Base-by-base conservation (phyloP, 1,140 invertebrate species). In the Rhizoglyphus robini region DNA sequence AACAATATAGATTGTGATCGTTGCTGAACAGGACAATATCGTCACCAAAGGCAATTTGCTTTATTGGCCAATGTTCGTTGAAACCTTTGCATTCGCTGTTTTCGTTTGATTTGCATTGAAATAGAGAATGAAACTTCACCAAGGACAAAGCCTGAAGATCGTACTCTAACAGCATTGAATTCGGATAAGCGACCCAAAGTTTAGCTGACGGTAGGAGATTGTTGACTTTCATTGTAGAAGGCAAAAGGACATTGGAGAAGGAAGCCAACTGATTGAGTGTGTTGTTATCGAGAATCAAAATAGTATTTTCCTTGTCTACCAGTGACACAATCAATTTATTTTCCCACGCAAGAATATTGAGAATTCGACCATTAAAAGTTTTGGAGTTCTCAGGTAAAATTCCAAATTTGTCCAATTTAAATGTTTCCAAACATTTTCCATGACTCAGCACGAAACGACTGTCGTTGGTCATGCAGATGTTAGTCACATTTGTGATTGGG, bases 31-130 rank as follows among this genome's bases (percentile, higher is more conserved):
- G 4, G 1, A 64, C 3, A 5, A 30, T n/a, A 38, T 64, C 49
- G n/a, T 13, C 23, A 4, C 18, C 46, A 51, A 64, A 64, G 31
- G 63, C 63, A 32, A 64, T 49, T 25, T 48, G 47, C 41, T 64
- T 64, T 3, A 64, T 49, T n/a, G 41, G 11, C 46, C 47, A 64
- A 57, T 64, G 34, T 27, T 64, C 63, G n/a, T 57, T 48, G 25
- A 4, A 31, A 34, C 47, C 41, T 13, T 18, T 18, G 18, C 25
- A 13, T 48, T 64, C 47, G 25, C 23, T 58, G 20, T 41, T 29
- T 36, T 64, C 27, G 38, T 30, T 49, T 36, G 41, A 31, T 27
- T 48, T 51, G 34, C 5, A 63, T 13, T 63, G 13, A 27, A 5
- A 20, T 11, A 63, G 18, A 4, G 15, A 8, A 13, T 36, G 8